Base-by-base conservation (phyloP, 92 coral and sea anemone genomes). In the Paramuricea clavata region DNA sequence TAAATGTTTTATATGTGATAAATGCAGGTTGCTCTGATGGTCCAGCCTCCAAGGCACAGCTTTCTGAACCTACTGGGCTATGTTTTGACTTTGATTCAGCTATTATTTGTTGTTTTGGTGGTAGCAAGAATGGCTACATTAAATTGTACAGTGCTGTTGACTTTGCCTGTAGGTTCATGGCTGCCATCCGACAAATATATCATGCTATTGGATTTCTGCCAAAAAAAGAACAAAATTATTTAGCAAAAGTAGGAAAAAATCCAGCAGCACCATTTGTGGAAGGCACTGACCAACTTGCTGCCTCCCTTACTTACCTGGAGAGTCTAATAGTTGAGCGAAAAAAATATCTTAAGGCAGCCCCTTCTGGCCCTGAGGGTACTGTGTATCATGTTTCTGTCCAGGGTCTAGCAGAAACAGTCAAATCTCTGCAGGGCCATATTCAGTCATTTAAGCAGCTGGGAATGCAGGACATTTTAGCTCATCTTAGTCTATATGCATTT, bases 301-400 rank as follows among this genome's bases (percentile, higher is more conserved):
- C 21, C 25, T 16, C 81, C 36, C 34, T 54, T 23, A 43, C 57
- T 64, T 83, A 47, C 76, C 69, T 83, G 54, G 50, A 69, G 6
- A 26, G 70, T 22, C 54, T 89, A 25, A 65, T 47, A 61, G 33
- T 5, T 0, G 13, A 65, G 15, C 82, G 92, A 35, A 85, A 85
- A 17, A 73, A 78, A 1, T 78, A 67, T 30, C 75, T 79, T 16
- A 43, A 49, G 1, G n/a, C 49, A 11, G 77, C 84, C 5, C 31
- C 93, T 23, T 90, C 87, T 72, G 91, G 91, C 34, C 88, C 88
- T 23, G 93, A 90, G 41, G 93, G 88, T 22, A 81, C 93, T n/a
- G 75, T 90, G n/a, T 87, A 87, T 49, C 88, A 82, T 49, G 42
- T 22, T 0, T 21, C 89, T 0, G 88, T 91, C 4, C 31, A 87